Conservation (phyloP, 2,888 invertebrate species). For the Andrena minutula region DNA sequence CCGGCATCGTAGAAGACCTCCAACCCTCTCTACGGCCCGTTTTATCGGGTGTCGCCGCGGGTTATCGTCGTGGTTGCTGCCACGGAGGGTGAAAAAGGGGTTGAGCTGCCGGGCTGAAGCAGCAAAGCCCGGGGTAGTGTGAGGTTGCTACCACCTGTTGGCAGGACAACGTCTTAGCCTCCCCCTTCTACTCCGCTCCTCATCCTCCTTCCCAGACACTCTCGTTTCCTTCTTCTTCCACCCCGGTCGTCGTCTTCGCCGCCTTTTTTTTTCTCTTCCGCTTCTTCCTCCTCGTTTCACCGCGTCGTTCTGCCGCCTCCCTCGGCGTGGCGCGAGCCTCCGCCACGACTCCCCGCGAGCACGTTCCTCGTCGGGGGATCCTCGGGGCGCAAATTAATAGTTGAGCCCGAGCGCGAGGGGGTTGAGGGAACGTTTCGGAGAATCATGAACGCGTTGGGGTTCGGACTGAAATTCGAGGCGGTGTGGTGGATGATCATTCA, state of each 20-base stretch:
- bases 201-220: slow-evolving; percentile 52
- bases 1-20: slow-evolving; percentile 71
- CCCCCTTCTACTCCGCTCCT: slow-evolving; percentile 72
- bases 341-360: slow-evolving; percentile 22
- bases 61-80: slow-evolving; percentile 84
- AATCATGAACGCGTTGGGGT: neutral
- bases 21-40: slow-evolving; percentile 75
- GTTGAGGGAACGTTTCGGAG: neutral
- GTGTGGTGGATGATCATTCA: too few relatives aligned
- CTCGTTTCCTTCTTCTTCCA: slow-evolving; percentile 33
- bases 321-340: slow-evolving; percentile 1
- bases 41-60: slow-evolving; percentile 85
- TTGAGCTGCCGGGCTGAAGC: slow-evolving; percentile 65
- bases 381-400: slow-evolving; percentile 28
- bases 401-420: too few relatives aligned
- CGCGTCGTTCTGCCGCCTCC: slow-evolving; percentile 23
- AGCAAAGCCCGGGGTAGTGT: slow-evolving; percentile 67
- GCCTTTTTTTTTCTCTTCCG: slow-evolving; percentile 25
- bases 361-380: neutral
- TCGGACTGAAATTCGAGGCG: too few relatives aligned
- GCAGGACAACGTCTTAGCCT: slow-evolving; percentile 84
- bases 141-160: slow-evolving; percentile 84
- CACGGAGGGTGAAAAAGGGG: slow-evolving; percentile 79
- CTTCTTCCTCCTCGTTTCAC: slow-evolving; percentile 33
- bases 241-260: slow-evolving; percentile 2